phyloP scores from a whole-genome alignment of 2,797 vertebrate genomes.

The Bradypus variegatus region DNA sequence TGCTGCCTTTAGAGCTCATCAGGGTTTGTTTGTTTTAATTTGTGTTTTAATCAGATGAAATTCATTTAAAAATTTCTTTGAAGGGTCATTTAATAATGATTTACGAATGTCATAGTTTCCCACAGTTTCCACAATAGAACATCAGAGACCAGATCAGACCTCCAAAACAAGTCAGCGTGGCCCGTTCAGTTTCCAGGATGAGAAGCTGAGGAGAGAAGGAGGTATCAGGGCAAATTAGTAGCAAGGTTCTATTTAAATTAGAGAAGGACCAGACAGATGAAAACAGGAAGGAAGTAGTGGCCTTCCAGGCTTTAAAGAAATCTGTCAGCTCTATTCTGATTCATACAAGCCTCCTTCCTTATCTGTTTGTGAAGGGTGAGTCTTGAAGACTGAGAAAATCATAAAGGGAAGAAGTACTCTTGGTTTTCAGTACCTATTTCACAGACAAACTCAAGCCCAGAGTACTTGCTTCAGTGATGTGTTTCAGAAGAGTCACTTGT shows the following conservation, averaged over 20 bases:
- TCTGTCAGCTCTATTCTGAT: not conserved
- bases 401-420: not conserved
- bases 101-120: not conserved
- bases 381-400: not conserved
- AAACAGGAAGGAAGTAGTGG: not conserved
- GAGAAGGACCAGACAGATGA: not conserved
- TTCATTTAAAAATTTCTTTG: not conserved
- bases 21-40: not conserved
- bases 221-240: not conserved
- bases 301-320: not conserved
- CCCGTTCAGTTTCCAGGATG: not conserved
- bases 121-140: not conserved
- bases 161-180: not conserved
- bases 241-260: conserved; percentile 8
- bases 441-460: not conserved
- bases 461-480: not conserved
- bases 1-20: not conserved
- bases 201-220: not conserved
- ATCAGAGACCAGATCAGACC: not conserved
- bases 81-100: not conserved
- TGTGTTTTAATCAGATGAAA: not conserved
- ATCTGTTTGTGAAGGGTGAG: not conserved
- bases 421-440: not conserved
- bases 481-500: not conserved
- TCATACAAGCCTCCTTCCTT: not conserved